phyloP scores from a whole-genome alignment of 2,797 vertebrate species.

The Champsocephalus esox region DNA sequence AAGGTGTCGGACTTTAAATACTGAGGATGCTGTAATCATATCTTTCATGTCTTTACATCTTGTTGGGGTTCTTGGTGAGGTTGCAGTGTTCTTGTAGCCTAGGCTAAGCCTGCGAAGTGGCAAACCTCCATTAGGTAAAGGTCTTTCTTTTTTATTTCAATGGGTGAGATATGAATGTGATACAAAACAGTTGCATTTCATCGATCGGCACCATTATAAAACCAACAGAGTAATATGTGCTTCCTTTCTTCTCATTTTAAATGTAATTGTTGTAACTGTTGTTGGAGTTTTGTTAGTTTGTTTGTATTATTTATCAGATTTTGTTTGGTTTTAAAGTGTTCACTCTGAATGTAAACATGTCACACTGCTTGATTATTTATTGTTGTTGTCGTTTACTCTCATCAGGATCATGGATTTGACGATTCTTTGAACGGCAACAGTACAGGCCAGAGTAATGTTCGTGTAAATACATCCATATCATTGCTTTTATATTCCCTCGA shows the following conservation, averaged over 20 bases:
- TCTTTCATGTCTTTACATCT: conserved; percentile 37
- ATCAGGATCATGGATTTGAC: conserved; percentile 40
- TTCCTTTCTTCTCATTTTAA: conserved; percentile 58
- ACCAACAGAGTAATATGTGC: conserved; percentile 70
- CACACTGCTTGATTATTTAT: conserved; percentile 59
- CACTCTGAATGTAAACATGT: conserved; percentile 64
- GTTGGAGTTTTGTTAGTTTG: conserved; percentile 62
- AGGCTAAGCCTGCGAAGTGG: conserved; percentile 45
- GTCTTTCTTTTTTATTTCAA: conserved; percentile 59
- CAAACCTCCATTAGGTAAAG: conserved; percentile 40
- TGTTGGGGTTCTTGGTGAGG: conserved; percentile 53
- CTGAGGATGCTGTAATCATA: conserved; percentile 58
- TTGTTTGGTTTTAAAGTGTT: conserved; percentile 67
- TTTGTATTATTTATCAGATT: conserved; percentile 64
- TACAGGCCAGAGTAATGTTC: conserved; percentile 49
- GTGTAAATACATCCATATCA: conserved; percentile 75
- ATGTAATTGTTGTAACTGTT: conserved; percentile 66
- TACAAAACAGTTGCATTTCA: conserved; percentile 41
- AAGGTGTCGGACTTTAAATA: conserved; percentile 53
- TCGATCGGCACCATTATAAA: conserved; percentile 49
- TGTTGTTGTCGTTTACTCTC: conserved; percentile 55
- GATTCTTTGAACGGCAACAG: conserved; percentile 30
- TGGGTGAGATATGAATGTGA: conserved; percentile 59
- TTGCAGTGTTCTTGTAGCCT: conserved; percentile 64
- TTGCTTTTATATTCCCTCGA: conserved; percentile 53